Conservation (phyloP, 2,888 invertebrate genomes). For the Harpalus rubripes region DNA sequence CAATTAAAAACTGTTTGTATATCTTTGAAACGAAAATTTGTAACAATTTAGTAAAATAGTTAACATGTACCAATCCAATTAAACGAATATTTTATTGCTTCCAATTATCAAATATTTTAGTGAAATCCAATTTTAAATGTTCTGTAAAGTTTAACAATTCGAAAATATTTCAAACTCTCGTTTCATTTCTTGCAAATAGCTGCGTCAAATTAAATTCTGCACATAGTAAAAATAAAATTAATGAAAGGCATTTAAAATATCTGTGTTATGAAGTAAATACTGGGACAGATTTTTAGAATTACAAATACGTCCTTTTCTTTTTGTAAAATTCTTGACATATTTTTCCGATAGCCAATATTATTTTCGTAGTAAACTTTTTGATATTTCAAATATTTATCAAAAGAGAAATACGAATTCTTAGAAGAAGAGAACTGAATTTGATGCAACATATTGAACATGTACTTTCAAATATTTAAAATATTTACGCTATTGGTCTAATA, state of each 20-base stretch:
- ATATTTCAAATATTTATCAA: not conserved
- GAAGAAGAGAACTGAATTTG: not conserved
- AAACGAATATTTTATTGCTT: constrained; percentile 40
- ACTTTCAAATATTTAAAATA: too few species aligned
- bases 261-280: not conserved
- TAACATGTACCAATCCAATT: constrained; percentile 22
- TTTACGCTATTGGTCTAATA: too few species aligned
- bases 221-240: not conserved
- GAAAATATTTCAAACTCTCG: constrained; percentile 10
- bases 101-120: constrained; percentile 8
- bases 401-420: not conserved
- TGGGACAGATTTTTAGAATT: not conserved
- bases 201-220: constrained; percentile 14
- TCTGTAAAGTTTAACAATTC: constrained; percentile 10
- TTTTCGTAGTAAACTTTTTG: not conserved
- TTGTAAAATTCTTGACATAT: not conserved
- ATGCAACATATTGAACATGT: too few species aligned
- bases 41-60: constrained; percentile 17
- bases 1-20: too few species aligned
- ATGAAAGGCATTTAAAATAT: not conserved
- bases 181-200: not conserved
- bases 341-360: not conserved
- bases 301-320: too few species aligned
- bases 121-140: constrained; percentile 10
- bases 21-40: too few species aligned